phyloP scores from a whole-genome alignment of 1,140 invertebrate genomes.

The Nymphalis io region DNA sequence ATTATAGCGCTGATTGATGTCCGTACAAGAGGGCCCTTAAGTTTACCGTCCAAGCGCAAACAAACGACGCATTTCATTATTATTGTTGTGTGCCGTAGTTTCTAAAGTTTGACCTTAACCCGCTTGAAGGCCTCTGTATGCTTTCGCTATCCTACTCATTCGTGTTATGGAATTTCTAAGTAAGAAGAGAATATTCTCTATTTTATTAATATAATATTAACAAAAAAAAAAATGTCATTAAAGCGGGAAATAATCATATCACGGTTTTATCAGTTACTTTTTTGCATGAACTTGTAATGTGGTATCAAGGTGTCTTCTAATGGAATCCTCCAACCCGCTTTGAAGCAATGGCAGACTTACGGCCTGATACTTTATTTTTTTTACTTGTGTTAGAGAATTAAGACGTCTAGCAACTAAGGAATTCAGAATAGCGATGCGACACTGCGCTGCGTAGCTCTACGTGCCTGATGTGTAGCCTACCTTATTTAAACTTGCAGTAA shows the following conservation, averaged over 20 bases:
- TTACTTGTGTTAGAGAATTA: too few species aligned
- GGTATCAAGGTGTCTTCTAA: too few species aligned
- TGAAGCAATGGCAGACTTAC: too few species aligned
- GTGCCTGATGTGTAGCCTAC: neutral
- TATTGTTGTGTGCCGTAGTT: neutral
- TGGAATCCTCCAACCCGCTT: too few species aligned
- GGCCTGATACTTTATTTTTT: too few species aligned
- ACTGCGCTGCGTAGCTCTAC: neutral
- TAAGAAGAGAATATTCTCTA: neutral
- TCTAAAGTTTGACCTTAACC: constrained; percentile 4
- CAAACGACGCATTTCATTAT: neutral
- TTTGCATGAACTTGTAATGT: too few species aligned
- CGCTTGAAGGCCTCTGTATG: neutral
- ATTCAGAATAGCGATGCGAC: neutral
- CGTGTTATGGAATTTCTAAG: neutral
- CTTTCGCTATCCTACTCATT: neutral
- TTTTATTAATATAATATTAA: too few species aligned
- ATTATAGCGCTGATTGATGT: constrained; percentile 9
- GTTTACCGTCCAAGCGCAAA: neutral
- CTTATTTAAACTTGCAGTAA: constrained; percentile 13
- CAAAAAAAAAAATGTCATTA: too few species aligned
- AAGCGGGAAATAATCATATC: too few species aligned
- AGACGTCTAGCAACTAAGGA: too few species aligned
- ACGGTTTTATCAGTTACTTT: too few species aligned
- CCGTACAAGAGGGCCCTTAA: neutral